Evolutionary conservation across 2,888 invertebrate genomes (phyloP).

Genomic region (Diadegma fenestrale): DNA sequence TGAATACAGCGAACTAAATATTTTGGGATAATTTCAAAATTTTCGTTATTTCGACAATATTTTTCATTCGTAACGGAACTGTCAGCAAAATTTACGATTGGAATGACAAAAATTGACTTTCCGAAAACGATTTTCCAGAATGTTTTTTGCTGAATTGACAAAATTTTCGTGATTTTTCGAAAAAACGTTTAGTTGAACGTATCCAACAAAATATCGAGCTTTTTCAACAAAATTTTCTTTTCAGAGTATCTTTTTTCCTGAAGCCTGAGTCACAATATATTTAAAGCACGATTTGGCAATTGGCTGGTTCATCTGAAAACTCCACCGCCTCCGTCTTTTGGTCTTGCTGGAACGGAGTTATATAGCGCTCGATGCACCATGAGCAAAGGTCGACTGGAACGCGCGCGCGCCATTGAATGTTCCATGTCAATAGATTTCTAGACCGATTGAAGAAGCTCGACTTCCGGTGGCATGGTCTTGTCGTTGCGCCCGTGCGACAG

Average conservation of each 20-base stretch:
- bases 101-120: no score
- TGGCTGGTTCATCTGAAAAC: neutral
- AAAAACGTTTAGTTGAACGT: no score
- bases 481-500: constrained; percentile 23
- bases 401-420: neutral
- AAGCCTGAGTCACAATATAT: neutral
- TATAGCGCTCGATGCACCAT: neutral
- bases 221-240: no score
- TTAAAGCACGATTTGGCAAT: neutral
- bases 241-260: constrained; percentile 4
- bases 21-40: no score
- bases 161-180: no score
- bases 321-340: neutral
- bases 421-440: constrained; percentile 41
- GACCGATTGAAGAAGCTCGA: constrained; percentile 40
- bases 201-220: no score
- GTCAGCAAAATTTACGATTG: no score
- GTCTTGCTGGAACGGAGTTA: neutral
- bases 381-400: neutral
- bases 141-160: no score
- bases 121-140: no score
- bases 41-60: no score
- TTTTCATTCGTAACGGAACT: no score
- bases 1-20: no score
- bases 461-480: constrained; percentile 59